Evolutionary conservation across 2,797 vertebrate genomes (phyloP).

Genomic region (Avahi laniger): DNA sequence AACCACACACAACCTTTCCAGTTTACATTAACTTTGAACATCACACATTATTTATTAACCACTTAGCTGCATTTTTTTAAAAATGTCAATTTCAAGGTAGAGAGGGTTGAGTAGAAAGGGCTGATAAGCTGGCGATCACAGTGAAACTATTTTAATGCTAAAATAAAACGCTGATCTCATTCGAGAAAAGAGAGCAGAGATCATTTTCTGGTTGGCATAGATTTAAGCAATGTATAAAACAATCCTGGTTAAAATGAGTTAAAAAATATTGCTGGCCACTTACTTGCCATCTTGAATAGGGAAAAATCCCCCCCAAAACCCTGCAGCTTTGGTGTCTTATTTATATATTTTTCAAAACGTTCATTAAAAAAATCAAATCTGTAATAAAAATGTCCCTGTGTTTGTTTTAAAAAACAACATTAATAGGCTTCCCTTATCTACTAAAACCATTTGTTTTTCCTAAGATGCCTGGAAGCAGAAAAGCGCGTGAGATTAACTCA

Average conservation of each 20-base stretch:
- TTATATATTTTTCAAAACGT: slow-evolving; percentile 69
- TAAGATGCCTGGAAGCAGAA: slow-evolving; percentile 77
- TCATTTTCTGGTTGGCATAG: neutral
- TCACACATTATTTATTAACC: slow-evolving; percentile 36
- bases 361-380: slow-evolving; percentile 77
- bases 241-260: slow-evolving; percentile 54
- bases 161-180: neutral
- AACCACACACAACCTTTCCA: slow-evolving; percentile 65
- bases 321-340: slow-evolving; percentile 63
- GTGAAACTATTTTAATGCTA: neutral
- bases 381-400: slow-evolving; percentile 72
- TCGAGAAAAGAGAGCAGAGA: slow-evolving; percentile 3
- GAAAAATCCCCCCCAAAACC: neutral
- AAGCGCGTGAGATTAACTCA: slow-evolving; percentile 75
- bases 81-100: slow-evolving; percentile 8
- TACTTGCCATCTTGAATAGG: slow-evolving; percentile 39
- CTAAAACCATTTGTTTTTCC: slow-evolving; percentile 81
- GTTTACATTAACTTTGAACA: slow-evolving; percentile 58
- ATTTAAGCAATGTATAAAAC: slow-evolving; percentile 27
- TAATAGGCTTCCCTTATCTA: slow-evolving; percentile 81
- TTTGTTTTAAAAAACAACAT: slow-evolving; percentile 55
- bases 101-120: neutral
- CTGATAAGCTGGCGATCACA: neutral
- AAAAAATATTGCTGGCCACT: slow-evolving; percentile 66
- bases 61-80: slow-evolving; percentile 14